Evolutionary conservation across 1,140 invertebrate genomes (phyloP).

Genomic region (Listronotus bonariensis): DNA sequence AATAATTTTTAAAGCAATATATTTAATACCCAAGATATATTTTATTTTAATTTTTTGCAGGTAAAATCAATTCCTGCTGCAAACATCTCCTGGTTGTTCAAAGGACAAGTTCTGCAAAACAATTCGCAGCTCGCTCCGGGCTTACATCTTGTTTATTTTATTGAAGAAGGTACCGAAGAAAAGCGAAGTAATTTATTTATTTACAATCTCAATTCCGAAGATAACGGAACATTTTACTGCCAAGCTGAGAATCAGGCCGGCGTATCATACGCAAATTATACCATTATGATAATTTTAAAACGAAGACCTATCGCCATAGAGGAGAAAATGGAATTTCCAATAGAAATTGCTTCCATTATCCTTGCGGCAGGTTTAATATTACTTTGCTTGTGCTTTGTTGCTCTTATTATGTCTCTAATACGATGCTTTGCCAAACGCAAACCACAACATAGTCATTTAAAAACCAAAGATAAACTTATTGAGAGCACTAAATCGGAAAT

Average conservation of each 20-base stretch:
- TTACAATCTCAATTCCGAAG: constrained; percentile 70
- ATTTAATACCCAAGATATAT: no score
- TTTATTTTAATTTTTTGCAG: no score
- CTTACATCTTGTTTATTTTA: constrained; percentile 66
- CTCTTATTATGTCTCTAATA: constrained; percentile 61
- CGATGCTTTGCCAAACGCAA: constrained; percentile 61
- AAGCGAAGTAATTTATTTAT: constrained; percentile 76
- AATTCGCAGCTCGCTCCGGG: constrained; percentile 65
- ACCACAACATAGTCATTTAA: constrained; percentile 8
- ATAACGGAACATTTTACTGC: constrained; percentile 81
- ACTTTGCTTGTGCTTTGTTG: constrained; percentile 65
- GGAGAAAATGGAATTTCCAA: constrained; percentile 60
- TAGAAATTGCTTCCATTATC: constrained; percentile 70
- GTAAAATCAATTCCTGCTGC: constrained; percentile 81
- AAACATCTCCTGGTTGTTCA: constrained; percentile 78
- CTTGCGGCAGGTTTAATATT: constrained; percentile 60
- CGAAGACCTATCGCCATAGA: constrained; percentile 60
- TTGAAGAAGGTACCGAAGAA: constrained; percentile 68
- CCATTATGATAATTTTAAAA: constrained; percentile 71
- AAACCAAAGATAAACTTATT: constrained; percentile 6
- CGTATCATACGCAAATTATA: constrained; percentile 73
- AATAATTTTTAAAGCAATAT: no score
- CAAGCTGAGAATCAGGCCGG: constrained; percentile 82
- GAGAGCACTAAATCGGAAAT: background rate
- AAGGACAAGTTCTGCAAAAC: constrained; percentile 73